phyloP scores from a whole-genome alignment of 2,888 invertebrate species.

The Perizoma flavofasciatum region DNA sequence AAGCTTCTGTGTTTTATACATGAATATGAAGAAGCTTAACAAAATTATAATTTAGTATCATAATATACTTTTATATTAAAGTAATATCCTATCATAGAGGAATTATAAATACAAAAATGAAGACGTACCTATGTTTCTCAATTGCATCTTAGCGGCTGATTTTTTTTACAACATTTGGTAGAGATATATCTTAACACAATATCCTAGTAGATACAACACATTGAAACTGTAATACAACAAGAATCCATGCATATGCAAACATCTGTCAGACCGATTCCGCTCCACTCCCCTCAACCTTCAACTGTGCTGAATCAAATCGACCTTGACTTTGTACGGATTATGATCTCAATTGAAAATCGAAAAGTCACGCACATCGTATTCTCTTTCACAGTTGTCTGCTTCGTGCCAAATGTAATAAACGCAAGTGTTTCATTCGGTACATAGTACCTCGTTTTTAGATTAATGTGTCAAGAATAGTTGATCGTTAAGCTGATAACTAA shows the following conservation, averaged over 20 bases:
- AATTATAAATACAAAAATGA: too few relatives aligned
- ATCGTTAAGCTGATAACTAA: conserved; percentile 39
- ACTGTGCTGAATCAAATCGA: conserved; percentile 48
- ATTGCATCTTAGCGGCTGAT: too few relatives aligned
- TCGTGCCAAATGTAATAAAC: conserved; percentile 65
- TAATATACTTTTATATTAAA: too few relatives aligned
- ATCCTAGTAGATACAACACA: too few relatives aligned
- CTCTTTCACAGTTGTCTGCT: conserved; percentile 60
- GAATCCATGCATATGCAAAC: conserved; percentile 5
- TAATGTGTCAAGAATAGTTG: conserved; percentile 53
- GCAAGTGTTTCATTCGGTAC: conserved; percentile 47
- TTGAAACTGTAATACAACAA: background rate
- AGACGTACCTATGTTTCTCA: too few relatives aligned
- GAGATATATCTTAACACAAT: too few relatives aligned
- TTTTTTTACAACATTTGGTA: too few relatives aligned
- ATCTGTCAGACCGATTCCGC: conserved; percentile 20
- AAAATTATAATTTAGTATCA: too few relatives aligned
- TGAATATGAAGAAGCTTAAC: background rate
- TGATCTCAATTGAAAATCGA: conserved; percentile 62
- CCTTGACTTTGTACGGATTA: conserved; percentile 60
- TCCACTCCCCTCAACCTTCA: conserved; percentile 30
- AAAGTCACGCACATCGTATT: conserved; percentile 61
- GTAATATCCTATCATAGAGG: too few relatives aligned
- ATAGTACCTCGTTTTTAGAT: conserved; percentile 58
- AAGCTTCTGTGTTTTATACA: too few relatives aligned